These are phyloP conservation scores for Araneus ventricosus DNA, from an alignment of 1,140 invertebrate species.

Conservation along the genomic window DNA sequence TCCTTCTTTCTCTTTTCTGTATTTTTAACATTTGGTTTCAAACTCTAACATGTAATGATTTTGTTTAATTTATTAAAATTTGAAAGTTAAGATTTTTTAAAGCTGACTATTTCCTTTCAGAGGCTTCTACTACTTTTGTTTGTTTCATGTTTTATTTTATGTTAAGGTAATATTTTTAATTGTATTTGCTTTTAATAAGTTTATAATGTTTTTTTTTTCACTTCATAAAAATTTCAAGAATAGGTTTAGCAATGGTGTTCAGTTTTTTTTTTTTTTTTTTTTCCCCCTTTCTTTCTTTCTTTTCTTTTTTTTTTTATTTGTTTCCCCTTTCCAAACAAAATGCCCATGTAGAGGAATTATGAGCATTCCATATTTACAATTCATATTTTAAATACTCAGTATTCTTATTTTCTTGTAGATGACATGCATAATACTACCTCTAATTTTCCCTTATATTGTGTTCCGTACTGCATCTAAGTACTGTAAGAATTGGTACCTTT, in stretches of 20 bases:
- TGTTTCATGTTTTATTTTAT: neutral
- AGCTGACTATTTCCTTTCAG: neutral
- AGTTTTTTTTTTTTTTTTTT: neutral
- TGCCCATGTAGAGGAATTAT: neutral
- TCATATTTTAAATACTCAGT: slow-evolving; percentile 53
- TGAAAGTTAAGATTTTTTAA: neutral
- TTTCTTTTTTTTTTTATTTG: neutral
- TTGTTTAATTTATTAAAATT: neutral
- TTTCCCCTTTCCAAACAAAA: neutral
- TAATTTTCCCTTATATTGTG: neutral
- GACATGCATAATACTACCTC: slow-evolving; percentile 38
- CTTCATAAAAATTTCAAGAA: neutral
- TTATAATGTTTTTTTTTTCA: neutral
- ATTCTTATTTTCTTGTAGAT: slow-evolving; percentile 40
- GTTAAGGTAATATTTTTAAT: neutral
- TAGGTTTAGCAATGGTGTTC: neutral
- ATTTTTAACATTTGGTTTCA: neutral
- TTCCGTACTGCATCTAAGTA: neutral
- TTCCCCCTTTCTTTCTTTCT: neutral
- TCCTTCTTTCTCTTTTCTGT: neutral
- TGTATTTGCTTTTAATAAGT: neutral
- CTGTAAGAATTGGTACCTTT: neutral
- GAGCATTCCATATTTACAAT: slow-evolving; percentile 56
- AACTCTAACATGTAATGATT: neutral
- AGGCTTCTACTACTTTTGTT: slow-evolving; percentile 2